Percentiles rank a stretch among this genome's conserved stretches.
phyloP scores from a whole-genome alignment of 2,797 vertebrate genomes.

The Danio choprae region DNA sequence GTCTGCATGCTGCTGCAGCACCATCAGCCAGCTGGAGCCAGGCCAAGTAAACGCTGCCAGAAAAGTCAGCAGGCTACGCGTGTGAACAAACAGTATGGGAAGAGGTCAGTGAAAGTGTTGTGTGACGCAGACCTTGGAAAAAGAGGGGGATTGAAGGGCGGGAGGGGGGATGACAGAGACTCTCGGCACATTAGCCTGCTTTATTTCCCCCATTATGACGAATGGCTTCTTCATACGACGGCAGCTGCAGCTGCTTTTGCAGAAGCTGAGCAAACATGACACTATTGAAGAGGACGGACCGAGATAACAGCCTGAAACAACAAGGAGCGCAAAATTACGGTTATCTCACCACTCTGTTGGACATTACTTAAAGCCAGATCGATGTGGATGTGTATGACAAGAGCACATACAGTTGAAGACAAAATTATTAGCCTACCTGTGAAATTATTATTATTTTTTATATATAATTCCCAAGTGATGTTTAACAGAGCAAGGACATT shows the following conservation, averaged over 20 bases:
- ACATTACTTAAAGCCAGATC: conserved; percentile 18
- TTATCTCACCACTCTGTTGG: conserved; percentile 23
- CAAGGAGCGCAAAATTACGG: conserved; percentile 26
- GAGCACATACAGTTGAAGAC: neutral
- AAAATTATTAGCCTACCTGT: no score
- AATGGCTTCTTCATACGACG: conserved; percentile 43
- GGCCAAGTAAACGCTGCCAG: conserved; percentile 67
- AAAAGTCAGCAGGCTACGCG: conserved; percentile 66
- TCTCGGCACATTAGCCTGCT: conserved; percentile 37
- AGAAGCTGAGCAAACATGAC: conserved; percentile 57
- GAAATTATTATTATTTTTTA: no score
- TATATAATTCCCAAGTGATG: no score
- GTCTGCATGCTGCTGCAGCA: conserved; percentile 42
- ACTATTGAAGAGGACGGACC: conserved; percentile 45
- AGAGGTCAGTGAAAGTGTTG: conserved; percentile 71
- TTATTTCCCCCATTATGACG: conserved; percentile 51
- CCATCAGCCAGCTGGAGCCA: conserved; percentile 67
- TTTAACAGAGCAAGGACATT: no score
- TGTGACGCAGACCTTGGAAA: conserved; percentile 67
- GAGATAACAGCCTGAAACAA: conserved; percentile 49
- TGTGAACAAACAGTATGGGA: conserved; percentile 60
- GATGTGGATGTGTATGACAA: conserved; percentile 25
- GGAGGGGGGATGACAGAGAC: conserved; percentile 50
- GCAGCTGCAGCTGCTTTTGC: conserved; percentile 52
- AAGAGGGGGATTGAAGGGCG: conserved; percentile 48